Conservation (phyloP, 2,113 vertebrate genomes). For the Triplophysa rosa region DNA sequence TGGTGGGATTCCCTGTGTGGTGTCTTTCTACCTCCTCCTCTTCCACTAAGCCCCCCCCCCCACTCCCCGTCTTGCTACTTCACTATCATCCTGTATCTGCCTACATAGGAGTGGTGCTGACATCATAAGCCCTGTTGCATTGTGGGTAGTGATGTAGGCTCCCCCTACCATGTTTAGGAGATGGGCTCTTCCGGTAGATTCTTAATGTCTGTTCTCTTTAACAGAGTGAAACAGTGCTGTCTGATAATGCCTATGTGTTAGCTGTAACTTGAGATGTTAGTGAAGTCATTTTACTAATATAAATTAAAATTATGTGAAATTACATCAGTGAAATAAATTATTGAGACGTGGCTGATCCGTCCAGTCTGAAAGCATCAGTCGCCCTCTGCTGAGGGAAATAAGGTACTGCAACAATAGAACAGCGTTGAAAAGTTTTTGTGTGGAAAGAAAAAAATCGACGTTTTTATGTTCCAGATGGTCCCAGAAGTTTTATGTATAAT, state of each 20-base stretch:
- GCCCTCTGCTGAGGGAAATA: conserved; percentile 66
- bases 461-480: too few species aligned
- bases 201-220: conserved; percentile 25
- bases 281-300: not conserved
- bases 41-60: conserved; percentile 11
- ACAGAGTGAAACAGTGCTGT: not conserved
- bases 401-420: not conserved
- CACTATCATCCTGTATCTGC: conserved; percentile 52
- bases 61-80: conserved; percentile 53
- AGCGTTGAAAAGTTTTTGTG: not conserved
- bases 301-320: not conserved
- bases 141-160: conserved; percentile 71
- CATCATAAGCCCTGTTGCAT: conserved; percentile 62
- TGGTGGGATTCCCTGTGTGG: conserved; percentile 41
- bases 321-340: not conserved
- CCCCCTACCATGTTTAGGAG: conserved; percentile 68
- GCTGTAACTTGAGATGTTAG: not conserved
- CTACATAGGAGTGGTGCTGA: conserved; percentile 75
- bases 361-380: conserved; percentile 47
- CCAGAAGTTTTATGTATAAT: too few species aligned
- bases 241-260: not conserved
- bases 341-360: not conserved
- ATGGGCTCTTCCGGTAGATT: conserved; percentile 54
- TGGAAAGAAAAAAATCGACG: too few species aligned
- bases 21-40: conserved; percentile 32